These are phyloP conservation scores for Tridacna gigas DNA, from an alignment of 2,888 invertebrate species.

Conservation along the genomic window DNA sequence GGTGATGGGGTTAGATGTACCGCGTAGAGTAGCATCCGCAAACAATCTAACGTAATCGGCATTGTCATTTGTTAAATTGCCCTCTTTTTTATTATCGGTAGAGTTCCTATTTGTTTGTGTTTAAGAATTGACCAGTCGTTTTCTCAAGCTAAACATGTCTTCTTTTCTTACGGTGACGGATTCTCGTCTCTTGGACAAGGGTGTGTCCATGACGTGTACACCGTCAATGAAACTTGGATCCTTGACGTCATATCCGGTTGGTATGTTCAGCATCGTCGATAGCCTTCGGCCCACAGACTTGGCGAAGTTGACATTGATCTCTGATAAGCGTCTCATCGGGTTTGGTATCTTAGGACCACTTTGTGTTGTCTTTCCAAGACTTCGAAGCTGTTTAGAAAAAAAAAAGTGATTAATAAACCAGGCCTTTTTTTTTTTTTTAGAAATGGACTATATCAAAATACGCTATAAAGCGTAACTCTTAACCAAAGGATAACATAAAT, in stretches of 20 bases:
- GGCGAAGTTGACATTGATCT: constrained; percentile 60
- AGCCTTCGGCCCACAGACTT: constrained; percentile 64
- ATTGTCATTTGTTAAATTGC: background rate
- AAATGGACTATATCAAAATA: too few relatives aligned
- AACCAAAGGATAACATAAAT: too few relatives aligned
- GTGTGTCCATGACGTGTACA: constrained; percentile 45
- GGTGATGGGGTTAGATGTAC: constrained; percentile 3
- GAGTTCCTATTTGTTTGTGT: constrained; percentile 14
- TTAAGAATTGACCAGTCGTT: constrained; percentile 1
- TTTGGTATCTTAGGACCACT: constrained; percentile 25
- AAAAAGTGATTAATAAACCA: too few relatives aligned
- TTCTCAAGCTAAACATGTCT: background rate
- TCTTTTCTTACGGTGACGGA: constrained; percentile 66
- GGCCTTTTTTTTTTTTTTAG: too few relatives aligned
- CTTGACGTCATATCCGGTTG: constrained; percentile 60
- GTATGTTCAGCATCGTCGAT: constrained; percentile 65
- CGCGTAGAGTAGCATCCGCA: background rate
- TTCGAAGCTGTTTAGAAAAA: constrained; percentile 1
- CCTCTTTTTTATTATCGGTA: background rate
- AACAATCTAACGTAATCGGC: background rate
- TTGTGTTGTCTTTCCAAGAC: background rate
- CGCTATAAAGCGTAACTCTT: too few relatives aligned
- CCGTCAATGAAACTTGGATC: constrained; percentile 45
- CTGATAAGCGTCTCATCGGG: constrained; percentile 45
- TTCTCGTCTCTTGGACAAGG: constrained; percentile 58